Evolutionary conservation across 2,113 vertebrate genomes (phyloP).

Genomic region (Clarias magur): DNA sequence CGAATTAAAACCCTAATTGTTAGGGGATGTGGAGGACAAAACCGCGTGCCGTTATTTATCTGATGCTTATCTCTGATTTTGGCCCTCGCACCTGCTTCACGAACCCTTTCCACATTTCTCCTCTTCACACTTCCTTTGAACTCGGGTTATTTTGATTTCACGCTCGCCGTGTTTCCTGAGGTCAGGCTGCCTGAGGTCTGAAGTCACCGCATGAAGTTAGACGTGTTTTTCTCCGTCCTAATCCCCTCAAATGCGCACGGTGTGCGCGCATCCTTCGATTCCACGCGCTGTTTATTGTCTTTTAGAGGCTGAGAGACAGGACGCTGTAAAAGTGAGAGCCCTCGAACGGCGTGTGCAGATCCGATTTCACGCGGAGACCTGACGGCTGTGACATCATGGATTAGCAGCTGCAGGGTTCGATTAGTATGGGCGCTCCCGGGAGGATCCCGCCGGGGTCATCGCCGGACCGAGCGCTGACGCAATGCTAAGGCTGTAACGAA

Average conservation of each 20-base stretch:
- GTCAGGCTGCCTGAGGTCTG: conserved; percentile 26
- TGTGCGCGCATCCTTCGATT: neutral
- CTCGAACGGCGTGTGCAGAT: neutral
- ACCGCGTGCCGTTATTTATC: conserved; percentile 17
- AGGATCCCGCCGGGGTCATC: conserved; percentile 4
- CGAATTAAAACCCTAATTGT: conserved; percentile 17
- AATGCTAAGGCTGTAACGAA: neutral
- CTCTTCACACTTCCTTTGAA: conserved; percentile 36
- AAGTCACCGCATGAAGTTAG: conserved; percentile 28
- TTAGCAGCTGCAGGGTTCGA: conserved; percentile 38
- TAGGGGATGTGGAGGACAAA: conserved; percentile 15
- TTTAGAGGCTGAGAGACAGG: conserved; percentile 4
- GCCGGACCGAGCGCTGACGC: neutral
- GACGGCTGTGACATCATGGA: conserved; percentile 34
- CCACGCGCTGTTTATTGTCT: conserved; percentile 33
- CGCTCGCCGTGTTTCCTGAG: neutral
- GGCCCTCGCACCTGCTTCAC: conserved; percentile 23
- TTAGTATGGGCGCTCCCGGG: neutral
- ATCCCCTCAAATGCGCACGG: conserved; percentile 26
- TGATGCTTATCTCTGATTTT: conserved; percentile 18
- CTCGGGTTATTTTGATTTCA: conserved; percentile 35
- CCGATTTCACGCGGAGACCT: conserved; percentile 18
- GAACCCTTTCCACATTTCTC: conserved; percentile 23
- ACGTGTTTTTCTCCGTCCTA: conserved; percentile 31
- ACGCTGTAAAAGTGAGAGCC: neutral